Evolutionary conservation across 2,113 vertebrate species (phyloP).

Genomic region (Nycticorax nycticorax): DNA sequence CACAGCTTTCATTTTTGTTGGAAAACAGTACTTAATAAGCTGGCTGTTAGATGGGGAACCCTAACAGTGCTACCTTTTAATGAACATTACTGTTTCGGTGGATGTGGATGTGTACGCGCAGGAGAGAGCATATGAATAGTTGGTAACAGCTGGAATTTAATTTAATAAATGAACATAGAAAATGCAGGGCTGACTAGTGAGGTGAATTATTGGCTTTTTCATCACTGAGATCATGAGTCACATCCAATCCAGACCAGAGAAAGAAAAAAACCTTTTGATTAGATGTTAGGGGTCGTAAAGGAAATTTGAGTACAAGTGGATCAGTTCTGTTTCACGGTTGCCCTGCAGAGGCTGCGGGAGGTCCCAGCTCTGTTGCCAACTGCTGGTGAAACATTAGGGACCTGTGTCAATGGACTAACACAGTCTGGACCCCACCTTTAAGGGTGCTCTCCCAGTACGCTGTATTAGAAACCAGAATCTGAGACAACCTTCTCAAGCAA

Average conservation of each 20-base stretch:
- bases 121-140: background rate
- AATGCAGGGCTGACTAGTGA: slow-evolving; percentile 37
- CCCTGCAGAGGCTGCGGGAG: background rate
- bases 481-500: background rate
- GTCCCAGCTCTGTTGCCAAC: background rate
- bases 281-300: slow-evolving; percentile 3
- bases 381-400: background rate
- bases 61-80: background rate
- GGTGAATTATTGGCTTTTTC: slow-evolving; percentile 53
- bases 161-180: slow-evolving; percentile 53
- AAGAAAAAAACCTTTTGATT: slow-evolving; percentile 32
- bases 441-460: background rate
- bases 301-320: background rate
- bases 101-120: background rate
- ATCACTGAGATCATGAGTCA: background rate
- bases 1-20: background rate
- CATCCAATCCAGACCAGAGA: background rate
- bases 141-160: slow-evolving; percentile 55
- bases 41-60: background rate
- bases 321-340: background rate
- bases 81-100: background rate
- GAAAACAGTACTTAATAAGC: background rate
- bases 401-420: background rate
- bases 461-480: background rate
- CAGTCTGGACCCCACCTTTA: background rate